Percentiles rank a stretch among this genome's conserved stretches.
phyloP scores from a whole-genome alignment of 2,888 invertebrate species.

The Latrodectus elegans region DNA sequence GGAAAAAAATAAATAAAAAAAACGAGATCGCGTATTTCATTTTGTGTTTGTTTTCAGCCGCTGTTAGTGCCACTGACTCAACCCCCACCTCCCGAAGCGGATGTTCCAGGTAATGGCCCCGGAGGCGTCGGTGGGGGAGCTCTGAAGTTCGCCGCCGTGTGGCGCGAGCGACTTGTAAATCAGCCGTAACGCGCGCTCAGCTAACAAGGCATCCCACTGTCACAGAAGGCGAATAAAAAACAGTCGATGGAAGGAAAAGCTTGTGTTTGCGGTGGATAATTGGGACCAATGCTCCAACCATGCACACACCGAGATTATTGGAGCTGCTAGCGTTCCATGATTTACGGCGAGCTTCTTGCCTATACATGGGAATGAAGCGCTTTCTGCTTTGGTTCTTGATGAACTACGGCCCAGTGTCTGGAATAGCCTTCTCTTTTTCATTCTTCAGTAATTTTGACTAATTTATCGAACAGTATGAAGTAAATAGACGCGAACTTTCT shows the following conservation, averaged over 20 bases:
- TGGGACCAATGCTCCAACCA: conserved; percentile 26
- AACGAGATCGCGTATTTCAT: conserved; percentile 42
- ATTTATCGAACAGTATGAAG: no score
- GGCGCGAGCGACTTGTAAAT: conserved; percentile 62
- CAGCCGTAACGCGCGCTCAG: conserved; percentile 43
- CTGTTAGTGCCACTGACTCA: conserved; percentile 42
- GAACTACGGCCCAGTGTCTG: no score
- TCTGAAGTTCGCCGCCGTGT: conserved; percentile 66
- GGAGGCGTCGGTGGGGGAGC: conserved; percentile 38
- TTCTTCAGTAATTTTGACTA: no score
- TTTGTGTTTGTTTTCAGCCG: conserved; percentile 59
- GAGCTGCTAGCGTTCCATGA: not conserved
- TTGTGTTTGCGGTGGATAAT: conserved; percentile 20
- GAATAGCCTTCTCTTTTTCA: no score
- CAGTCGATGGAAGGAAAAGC: not conserved
- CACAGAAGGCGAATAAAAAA: conserved; percentile 29
- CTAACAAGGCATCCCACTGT: conserved; percentile 58
- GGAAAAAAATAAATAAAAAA: not conserved
- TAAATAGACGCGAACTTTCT: no score
- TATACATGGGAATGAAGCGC: no score
- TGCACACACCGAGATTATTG: not conserved
- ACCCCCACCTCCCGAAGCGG: conserved; percentile 26
- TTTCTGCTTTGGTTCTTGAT: no score
- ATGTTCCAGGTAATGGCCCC: conserved; percentile 53
- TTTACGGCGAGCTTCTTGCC: not conserved